Percentiles rank a stretch among this genome's conserved stretches.
Conservation (phyloP, 2,113 vertebrate genomes). For the Taxidea taxus region DNA sequence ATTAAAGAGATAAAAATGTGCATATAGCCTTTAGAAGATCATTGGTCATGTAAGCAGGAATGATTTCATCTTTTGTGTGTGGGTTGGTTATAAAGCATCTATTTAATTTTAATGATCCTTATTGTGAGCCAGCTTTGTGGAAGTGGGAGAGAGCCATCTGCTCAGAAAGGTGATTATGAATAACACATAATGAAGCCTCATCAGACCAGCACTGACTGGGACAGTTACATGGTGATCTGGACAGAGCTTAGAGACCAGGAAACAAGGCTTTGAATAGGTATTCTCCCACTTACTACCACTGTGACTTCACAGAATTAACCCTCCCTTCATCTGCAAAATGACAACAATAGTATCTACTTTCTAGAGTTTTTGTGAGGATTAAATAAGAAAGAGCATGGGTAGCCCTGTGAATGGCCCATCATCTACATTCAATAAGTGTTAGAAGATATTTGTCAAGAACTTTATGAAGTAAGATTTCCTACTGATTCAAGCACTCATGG, state of each 20-base stretch:
- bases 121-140: not conserved
- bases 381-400: not conserved
- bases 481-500: not conserved
- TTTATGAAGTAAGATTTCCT: not conserved
- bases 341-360: not conserved
- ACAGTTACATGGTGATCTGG: not conserved
- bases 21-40: conserved; percentile 17
- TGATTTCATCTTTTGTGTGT: conserved; percentile 33
- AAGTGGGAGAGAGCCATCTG: conserved; percentile 27
- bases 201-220: not conserved
- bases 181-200: not conserved
- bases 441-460: not conserved
- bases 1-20: not conserved
- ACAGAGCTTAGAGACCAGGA: not conserved
- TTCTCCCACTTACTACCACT: not conserved
- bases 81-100: not conserved
- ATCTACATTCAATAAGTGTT: not conserved
- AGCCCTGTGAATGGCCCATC: not conserved
- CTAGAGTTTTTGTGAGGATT: not conserved
- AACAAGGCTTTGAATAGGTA: not conserved
- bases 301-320: not conserved
- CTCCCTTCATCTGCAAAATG: not conserved
- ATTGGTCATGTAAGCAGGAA: conserved; percentile 23
- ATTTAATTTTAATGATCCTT: conserved; percentile 46
- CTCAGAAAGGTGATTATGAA: conserved; percentile 3